These are phyloP conservation scores for Zygogramma bicolorata DNA, from an alignment of 2,888 invertebrate genomes.

Conservation along the genomic window DNA sequence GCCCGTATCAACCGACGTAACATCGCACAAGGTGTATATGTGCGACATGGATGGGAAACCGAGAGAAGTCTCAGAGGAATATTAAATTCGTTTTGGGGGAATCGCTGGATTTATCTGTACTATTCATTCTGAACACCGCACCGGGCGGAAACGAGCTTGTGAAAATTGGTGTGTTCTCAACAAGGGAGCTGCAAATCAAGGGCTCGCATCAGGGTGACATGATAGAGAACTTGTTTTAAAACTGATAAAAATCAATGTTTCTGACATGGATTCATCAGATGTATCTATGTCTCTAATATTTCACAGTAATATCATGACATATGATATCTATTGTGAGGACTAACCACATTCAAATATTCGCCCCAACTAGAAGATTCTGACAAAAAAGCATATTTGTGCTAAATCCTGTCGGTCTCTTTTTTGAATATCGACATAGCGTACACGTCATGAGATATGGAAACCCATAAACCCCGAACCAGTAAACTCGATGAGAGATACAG, in stretches of 20 bases:
- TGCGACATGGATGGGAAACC: background rate
- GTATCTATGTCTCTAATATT: too few species aligned
- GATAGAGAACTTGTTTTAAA: background rate
- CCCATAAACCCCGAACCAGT: too few species aligned
- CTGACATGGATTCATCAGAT: too few species aligned
- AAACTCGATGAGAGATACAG: too few species aligned
- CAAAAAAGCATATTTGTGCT: too few species aligned
- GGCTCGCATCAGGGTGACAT: background rate
- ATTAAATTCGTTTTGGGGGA: background rate
- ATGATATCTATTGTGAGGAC: too few species aligned
- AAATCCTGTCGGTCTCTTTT: too few species aligned
- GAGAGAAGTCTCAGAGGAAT: background rate
- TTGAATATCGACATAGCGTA: too few species aligned
- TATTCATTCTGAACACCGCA: slow-evolving; percentile 6
- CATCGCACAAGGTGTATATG: background rate
- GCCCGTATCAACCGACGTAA: background rate
- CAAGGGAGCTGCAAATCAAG: background rate
- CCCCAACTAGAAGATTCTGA: too few species aligned
- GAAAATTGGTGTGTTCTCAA: background rate
- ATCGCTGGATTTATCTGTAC: background rate
- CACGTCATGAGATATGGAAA: too few species aligned
- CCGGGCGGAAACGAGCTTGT: background rate
- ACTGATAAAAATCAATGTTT: background rate
- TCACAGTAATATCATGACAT: too few species aligned
- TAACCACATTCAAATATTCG: too few species aligned